Conservation (phyloP, 2,888 invertebrate genomes). For the Calliphora vomitoria region DNA sequence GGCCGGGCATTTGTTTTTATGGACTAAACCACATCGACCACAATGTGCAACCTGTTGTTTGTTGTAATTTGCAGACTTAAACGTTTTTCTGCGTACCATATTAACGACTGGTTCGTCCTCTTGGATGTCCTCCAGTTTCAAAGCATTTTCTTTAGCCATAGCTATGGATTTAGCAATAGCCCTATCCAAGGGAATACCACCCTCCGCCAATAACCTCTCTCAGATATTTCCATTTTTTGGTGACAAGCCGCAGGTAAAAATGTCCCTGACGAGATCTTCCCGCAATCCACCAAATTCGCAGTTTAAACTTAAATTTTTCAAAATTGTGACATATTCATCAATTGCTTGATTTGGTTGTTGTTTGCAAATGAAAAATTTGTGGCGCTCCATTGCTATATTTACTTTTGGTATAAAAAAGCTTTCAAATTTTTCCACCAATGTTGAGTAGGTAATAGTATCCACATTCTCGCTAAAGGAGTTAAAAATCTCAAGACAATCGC, state of each 20-base stretch:
- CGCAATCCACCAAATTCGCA: conserved; percentile 11
- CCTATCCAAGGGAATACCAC: background rate
- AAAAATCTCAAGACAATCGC: conserved; percentile 51
- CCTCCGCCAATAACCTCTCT: background rate
- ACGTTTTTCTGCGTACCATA: conserved; percentile 35
- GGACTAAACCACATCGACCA: conserved; percentile 54
- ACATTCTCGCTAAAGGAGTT: conserved; percentile 67
- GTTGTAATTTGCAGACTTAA: conserved; percentile 4
- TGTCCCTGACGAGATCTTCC: conserved; percentile 2
- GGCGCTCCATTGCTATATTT: conserved; percentile 63
- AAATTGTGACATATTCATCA: conserved; percentile 50
- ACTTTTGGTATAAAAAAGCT: conserved; percentile 65
- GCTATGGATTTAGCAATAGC: conserved; percentile 5
- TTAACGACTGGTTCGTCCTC: background rate
- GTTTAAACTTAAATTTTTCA: conserved; percentile 5
- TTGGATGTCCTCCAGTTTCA: background rate
- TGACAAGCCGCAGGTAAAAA: conserved; percentile 4
- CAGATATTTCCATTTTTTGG: background rate
- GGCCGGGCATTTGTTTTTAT: conserved; percentile 67
- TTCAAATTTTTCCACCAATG: conserved; percentile 46
- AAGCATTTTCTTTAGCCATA: conserved; percentile 17
- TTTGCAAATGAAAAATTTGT: conserved; percentile 63
- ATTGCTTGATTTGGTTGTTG: conserved; percentile 52
- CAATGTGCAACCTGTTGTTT: conserved; percentile 18
- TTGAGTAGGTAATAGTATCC: conserved; percentile 40